These are phyloP conservation scores for Morpho achilles DNA, from an alignment of 2,888 invertebrate species.

Conservation along the genomic window DNA sequence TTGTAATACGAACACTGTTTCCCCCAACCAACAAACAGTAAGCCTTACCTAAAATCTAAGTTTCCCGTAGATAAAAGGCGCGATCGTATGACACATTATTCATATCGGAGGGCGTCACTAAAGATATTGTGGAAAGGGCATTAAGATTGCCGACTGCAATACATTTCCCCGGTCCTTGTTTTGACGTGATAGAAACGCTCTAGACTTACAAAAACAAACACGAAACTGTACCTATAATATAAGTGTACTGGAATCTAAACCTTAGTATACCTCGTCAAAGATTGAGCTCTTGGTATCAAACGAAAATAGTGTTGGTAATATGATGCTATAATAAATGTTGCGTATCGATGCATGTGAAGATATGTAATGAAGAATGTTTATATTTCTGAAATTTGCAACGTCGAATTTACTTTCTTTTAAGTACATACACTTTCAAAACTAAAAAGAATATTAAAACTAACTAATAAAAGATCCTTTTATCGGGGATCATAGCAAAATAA, in stretches of 20 bases:
- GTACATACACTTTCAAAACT: not conserved
- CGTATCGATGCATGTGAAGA: slow-evolving; percentile 77
- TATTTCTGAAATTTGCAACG: slow-evolving; percentile 41
- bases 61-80: slow-evolving; percentile 68
- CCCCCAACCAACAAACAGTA: slow-evolving; percentile 15
- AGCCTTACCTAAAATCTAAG: slow-evolving; percentile 32
- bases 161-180: slow-evolving; percentile 73
- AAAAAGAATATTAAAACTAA: too few relatives aligned
- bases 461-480: too few relatives aligned
- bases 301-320: slow-evolving; percentile 10
- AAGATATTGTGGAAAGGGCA: slow-evolving; percentile 77
- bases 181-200: slow-evolving; percentile 73
- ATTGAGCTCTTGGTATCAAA: slow-evolving; percentile 22
- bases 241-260: slow-evolving; percentile 24
- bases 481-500: too few relatives aligned
- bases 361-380: slow-evolving; percentile 72
- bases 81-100: slow-evolving; percentile 75
- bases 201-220: slow-evolving; percentile 54
- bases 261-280: slow-evolving; percentile 11
- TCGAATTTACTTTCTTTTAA: not conserved
- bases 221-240: slow-evolving; percentile 29
- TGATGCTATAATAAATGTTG: slow-evolving; percentile 68
- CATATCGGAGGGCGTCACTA: slow-evolving; percentile 74
- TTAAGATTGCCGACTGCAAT: slow-evolving; percentile 77
- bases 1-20: slow-evolving; percentile 17